phyloP scores from a whole-genome alignment of 2,888 invertebrate species.

The Marasmarcha lunaedactyla region DNA sequence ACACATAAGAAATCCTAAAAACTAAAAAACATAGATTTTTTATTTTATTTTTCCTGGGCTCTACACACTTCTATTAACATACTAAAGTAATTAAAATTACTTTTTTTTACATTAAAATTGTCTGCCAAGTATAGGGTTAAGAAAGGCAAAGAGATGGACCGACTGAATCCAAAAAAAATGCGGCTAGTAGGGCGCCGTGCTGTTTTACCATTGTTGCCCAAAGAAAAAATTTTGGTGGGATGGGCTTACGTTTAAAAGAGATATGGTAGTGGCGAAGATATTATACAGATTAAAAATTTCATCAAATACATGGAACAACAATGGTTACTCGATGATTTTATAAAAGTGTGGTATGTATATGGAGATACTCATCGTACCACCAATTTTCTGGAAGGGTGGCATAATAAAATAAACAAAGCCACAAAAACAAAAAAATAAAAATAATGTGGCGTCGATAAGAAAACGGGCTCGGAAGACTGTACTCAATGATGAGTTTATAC shows the following conservation, averaged over 20 bases:
- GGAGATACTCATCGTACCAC: constrained; percentile 5
- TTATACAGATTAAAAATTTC: not conserved
- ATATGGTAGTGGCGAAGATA: not conserved
- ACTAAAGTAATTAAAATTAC: too few relatives aligned
- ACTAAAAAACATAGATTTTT: too few relatives aligned
- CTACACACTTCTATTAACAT: too few relatives aligned
- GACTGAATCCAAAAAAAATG: constrained; percentile 1
- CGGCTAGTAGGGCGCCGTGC: constrained; percentile 2
- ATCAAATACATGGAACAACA: constrained; percentile 3
- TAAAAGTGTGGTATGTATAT: constrained; percentile 2
- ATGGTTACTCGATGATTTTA: not conserved
- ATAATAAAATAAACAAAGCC: constrained; percentile 6
- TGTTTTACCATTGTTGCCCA: constrained; percentile 2
- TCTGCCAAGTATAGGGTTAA: too few relatives aligned
- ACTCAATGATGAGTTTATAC: constrained; percentile 5
- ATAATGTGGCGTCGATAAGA: constrained; percentile 2
- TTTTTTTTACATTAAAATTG: too few relatives aligned
- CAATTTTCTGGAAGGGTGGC: constrained; percentile 3
- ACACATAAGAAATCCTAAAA: too few relatives aligned
- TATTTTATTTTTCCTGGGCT: too few relatives aligned
- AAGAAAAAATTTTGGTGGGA: not conserved
- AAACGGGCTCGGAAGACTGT: constrained; percentile 4
- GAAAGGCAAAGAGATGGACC: constrained; percentile 3
- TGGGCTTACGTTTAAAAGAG: not conserved
- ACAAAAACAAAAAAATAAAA: constrained; percentile 3